These are phyloP conservation scores for Esox lucius DNA, from an alignment of 2,797 vertebrate genomes.

Conservation along the genomic window DNA sequence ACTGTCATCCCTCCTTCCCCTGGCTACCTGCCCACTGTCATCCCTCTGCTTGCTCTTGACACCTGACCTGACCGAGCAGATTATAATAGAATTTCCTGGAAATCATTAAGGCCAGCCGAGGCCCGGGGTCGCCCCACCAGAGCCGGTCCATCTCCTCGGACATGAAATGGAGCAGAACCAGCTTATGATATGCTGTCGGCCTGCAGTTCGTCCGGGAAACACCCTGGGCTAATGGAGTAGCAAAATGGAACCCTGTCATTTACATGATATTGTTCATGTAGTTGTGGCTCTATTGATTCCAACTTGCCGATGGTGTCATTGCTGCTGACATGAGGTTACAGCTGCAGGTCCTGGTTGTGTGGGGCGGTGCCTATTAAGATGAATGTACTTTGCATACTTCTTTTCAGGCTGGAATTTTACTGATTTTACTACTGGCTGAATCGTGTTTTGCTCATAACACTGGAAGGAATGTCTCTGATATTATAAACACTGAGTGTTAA, in stretches of 20 bases:
- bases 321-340: neutral
- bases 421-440: too few relatives aligned
- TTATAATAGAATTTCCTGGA: neutral
- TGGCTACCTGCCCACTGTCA: neutral
- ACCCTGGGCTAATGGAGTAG: neutral
- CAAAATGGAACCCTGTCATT: neutral
- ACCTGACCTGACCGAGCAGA: neutral
- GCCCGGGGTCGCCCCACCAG: neutral
- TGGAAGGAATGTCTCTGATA: too few relatives aligned
- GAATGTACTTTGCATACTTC: too few relatives aligned
- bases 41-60: neutral
- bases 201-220: neutral
- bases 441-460: too few relatives aligned
- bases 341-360: too few relatives aligned
- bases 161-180: slow-evolving; percentile 12
- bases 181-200: neutral
- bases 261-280: neutral
- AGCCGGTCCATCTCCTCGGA: slow-evolving; percentile 4
- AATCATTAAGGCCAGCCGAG: neutral
- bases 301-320: neutral
- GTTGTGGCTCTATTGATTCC: neutral
- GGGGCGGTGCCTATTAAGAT: too few relatives aligned
- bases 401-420: too few relatives aligned
- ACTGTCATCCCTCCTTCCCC: neutral
- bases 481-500: too few relatives aligned